A percentile compares a stretch with the other conserved stretches of the same genome.
Evolutionary conservation across 2,113 vertebrate genomes (phyloP).

Genomic region (Eudyptes chrysolophus): DNA sequence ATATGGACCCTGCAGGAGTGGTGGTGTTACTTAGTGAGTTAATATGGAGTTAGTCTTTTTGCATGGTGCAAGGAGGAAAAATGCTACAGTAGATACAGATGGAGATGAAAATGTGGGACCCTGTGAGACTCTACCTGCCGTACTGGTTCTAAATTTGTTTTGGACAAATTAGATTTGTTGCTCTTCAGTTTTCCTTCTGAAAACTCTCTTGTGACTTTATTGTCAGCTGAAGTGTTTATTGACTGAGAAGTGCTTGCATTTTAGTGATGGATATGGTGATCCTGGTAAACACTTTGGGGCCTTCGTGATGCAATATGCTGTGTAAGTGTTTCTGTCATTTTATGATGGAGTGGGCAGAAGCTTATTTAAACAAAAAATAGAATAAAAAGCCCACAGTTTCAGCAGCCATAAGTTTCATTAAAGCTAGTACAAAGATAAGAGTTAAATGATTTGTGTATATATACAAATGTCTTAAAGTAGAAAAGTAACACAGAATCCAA

Average conservation of each 20-base stretch:
- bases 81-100: not conserved
- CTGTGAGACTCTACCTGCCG: not conserved
- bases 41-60: not conserved
- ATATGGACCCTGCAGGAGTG: conserved; percentile 2
- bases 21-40: conserved; percentile 40
- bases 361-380: conserved; percentile 36
- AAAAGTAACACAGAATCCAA: not conserved
- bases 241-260: conserved; percentile 33
- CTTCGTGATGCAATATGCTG: not conserved
- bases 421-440: not conserved
- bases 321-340: conserved; percentile 7
- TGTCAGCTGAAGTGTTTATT: conserved; percentile 47
- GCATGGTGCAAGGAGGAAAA: not conserved
- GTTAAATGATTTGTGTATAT: conserved; percentile 18
- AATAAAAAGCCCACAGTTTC: not conserved
- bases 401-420: conserved; percentile 29
- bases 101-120: not conserved
- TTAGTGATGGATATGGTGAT: conserved; percentile 8
- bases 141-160: conserved; percentile 26
- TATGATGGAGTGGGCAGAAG: not conserved
- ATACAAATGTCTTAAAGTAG: conserved; percentile 10
- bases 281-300: not conserved
- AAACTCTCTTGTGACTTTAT: conserved; percentile 40
- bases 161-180: conserved; percentile 24
- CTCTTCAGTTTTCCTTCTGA: conserved; percentile 35